Evolutionary conservation across 1,140 invertebrate genomes (phyloP).

Genomic region (Lineus longissimus): DNA sequence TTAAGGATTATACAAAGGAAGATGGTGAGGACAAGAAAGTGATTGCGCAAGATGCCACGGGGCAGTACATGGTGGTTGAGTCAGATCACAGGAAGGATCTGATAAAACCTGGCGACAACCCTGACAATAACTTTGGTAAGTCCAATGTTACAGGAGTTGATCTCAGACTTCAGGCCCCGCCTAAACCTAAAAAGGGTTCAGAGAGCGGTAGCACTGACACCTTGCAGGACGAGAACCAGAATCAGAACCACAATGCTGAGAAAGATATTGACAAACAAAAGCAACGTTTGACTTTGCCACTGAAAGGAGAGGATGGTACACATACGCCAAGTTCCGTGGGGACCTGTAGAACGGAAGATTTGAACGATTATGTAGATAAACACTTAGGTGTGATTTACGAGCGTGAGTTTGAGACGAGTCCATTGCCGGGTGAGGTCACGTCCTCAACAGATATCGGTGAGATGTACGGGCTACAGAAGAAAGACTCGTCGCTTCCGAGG

Average conservation of each 20-base stretch:
- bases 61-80: conserved; percentile 34
- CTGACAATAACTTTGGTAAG: not conserved
- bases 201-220: not conserved
- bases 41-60: conserved; percentile 34
- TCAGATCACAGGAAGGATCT: conserved; percentile 25
- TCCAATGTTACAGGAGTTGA: not conserved
- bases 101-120: not conserved
- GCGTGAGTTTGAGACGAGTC: not conserved
- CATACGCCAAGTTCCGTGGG: not conserved
- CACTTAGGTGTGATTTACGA: conserved; percentile 2
- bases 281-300: not conserved
- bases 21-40: conserved; percentile 25
- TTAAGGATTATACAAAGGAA: conserved; percentile 31
- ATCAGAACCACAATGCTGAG: not conserved
- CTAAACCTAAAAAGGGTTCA: not conserved
- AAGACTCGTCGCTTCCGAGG: not conserved
- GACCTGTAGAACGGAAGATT: not conserved
- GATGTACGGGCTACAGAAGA: not conserved
- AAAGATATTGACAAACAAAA: not conserved
- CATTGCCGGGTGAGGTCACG: not conserved
- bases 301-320: not conserved
- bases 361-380: not conserved
- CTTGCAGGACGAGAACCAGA: not conserved
- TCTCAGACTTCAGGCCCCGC: not conserved
- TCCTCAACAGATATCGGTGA: conserved; percentile 5